These are phyloP conservation scores for Rana temporaria DNA, from an alignment of 2,113 vertebrate genomes.

Conservation along the genomic window DNA sequence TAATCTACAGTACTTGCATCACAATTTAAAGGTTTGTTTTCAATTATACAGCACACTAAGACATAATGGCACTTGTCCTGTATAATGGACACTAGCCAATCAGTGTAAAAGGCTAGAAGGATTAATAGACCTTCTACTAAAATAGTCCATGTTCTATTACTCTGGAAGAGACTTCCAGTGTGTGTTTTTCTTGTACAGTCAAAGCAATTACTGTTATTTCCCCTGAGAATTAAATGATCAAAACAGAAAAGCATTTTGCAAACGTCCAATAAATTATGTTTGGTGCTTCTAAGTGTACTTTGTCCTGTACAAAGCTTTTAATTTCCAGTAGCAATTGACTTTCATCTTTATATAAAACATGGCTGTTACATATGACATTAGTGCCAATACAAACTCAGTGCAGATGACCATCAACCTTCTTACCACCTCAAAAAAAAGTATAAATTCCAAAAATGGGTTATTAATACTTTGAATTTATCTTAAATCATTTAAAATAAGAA, in stretches of 20 bases:
- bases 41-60: background rate
- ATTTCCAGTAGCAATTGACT: constrained; percentile 13
- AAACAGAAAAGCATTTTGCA: background rate
- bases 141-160: background rate
- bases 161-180: background rate
- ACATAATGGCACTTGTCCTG: background rate
- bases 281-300: constrained; percentile 26
- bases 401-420: too few species aligned
- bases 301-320: constrained; percentile 14
- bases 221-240: background rate
- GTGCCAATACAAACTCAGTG: background rate
- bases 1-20: background rate
- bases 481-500: too few species aligned
- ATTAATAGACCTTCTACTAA: constrained; percentile 4
- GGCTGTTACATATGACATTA: background rate
- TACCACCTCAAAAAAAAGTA: too few species aligned
- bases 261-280: background rate
- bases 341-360: constrained; percentile 2
- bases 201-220: constrained; percentile 35
- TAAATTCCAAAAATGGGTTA: too few species aligned
- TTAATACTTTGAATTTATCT: too few species aligned
- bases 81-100: background rate
- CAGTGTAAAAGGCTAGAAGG: background rate
- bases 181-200: constrained; percentile 6
- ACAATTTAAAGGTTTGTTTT: background rate